phyloP scores from a whole-genome alignment of 2,113 vertebrate species.

The Garra rufa region DNA sequence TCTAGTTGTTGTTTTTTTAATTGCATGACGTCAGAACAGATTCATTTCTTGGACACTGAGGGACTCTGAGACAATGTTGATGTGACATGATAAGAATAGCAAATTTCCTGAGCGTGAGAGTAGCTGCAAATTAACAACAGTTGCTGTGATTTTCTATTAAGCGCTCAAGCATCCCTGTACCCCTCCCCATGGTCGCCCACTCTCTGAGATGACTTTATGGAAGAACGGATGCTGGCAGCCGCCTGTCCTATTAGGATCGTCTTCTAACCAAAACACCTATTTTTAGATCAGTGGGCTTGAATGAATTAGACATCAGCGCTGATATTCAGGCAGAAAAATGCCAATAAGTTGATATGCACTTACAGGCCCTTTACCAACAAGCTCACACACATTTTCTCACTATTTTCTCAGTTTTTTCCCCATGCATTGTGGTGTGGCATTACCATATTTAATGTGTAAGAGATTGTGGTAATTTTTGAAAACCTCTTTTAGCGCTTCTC shows the following conservation, averaged over 20 bases:
- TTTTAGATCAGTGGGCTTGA: constrained; percentile 39
- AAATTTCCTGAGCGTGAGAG: constrained; percentile 9
- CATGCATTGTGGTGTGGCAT: neutral
- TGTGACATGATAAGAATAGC: constrained; percentile 28
- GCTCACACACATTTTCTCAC: neutral
- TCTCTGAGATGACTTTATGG: constrained; percentile 15
- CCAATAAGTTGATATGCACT: neutral
- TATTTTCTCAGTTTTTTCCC: neutral
- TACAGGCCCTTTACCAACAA: neutral
- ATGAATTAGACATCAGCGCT: constrained; percentile 27
- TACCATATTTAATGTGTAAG: neutral
- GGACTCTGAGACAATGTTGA: constrained; percentile 7
- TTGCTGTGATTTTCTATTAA: constrained; percentile 35
- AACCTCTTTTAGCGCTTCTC: constrained; percentile 24
- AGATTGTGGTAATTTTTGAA: neutral
- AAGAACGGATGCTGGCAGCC: neutral
- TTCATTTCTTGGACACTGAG: neutral
- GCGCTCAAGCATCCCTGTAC: constrained; percentile 21
- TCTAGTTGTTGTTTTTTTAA: neutral
- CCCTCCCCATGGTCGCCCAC: neutral
- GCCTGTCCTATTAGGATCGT: neutral
- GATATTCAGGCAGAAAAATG: neutral
- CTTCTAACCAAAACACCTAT: constrained; percentile 36
- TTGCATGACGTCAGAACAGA: neutral
- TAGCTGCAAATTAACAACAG: constrained; percentile 35